Conservation (phyloP, 1,140 invertebrate genomes). For the Phortica variegata region DNA sequence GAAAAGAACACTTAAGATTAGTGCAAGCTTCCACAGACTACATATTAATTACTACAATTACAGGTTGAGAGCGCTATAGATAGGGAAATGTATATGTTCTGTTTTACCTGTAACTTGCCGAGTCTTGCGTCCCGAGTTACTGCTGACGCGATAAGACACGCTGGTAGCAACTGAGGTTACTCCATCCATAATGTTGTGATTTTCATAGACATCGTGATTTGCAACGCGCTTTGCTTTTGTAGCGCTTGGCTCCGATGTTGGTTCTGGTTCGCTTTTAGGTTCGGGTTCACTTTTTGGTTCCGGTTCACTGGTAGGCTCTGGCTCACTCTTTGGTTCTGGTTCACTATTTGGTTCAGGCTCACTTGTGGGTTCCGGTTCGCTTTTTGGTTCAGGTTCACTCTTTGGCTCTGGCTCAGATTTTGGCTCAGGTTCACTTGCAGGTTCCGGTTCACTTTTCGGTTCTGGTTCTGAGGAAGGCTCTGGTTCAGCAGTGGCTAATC, state of each 20-base stretch:
- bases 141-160: conserved; percentile 72
- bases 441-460: conserved; percentile 46
- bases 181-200: conserved; percentile 58
- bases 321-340: conserved; percentile 38
- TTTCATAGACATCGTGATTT: conserved; percentile 50
- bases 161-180: conserved; percentile 69
- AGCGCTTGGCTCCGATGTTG: conserved; percentile 36
- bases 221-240: conserved; percentile 60
- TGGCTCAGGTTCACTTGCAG: conserved; percentile 35
- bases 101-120: conserved; percentile 48
- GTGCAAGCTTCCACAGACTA: too few species aligned
- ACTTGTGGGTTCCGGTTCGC: conserved; percentile 49
- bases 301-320: conserved; percentile 36
- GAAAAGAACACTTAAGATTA: too few species aligned
- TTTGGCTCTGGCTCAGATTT: conserved; percentile 46
- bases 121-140: conserved; percentile 45
- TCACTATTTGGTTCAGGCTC: conserved; percentile 38
- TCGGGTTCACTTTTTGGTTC: conserved; percentile 45
- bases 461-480: conserved; percentile 43
- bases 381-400: conserved; percentile 56
- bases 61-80: too few species aligned
- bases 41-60: too few species aligned
- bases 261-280: conserved; percentile 50
- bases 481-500: conserved; percentile 30
- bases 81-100: too few species aligned